Evolutionary conservation across 2,797 vertebrate genomes (phyloP).

Genomic region (Pseudotriccus pelzelni): DNA sequence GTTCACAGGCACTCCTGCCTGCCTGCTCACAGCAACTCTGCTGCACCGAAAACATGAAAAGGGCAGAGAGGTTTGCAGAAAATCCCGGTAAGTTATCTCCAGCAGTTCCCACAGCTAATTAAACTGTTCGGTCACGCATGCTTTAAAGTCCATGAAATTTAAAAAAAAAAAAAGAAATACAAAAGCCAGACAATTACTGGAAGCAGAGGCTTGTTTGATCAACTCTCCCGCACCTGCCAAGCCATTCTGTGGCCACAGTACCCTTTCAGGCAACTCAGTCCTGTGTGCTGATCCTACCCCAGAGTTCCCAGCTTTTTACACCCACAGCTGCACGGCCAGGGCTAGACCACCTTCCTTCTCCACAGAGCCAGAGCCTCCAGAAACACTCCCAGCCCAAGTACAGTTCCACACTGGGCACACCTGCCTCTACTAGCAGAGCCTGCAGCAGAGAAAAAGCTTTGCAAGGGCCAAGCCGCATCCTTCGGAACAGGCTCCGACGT

Average conservation of each 20-base stretch:
- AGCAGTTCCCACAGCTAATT: conserved; percentile 26
- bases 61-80: background rate
- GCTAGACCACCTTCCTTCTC: background rate
- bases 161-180: background rate
- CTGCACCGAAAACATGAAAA: background rate
- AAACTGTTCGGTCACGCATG: background rate
- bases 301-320: background rate
- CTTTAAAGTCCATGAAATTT: background rate
- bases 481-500: background rate
- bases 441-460: background rate
- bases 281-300: background rate
- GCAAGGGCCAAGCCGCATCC: background rate
- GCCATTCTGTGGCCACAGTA: background rate
- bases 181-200: conserved; percentile 18
- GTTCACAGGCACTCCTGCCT: background rate
- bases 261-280: background rate
- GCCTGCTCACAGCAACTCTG: background rate
- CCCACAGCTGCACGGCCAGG: background rate
- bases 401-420: background rate
- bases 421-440: background rate
- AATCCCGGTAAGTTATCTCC: background rate
- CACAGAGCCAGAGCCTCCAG: background rate
- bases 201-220: conserved; percentile 17
- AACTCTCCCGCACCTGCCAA: background rate
- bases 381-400: background rate